Conservation (phyloP, 2,888 invertebrate species). For the Ophioninae sp. region DNA sequence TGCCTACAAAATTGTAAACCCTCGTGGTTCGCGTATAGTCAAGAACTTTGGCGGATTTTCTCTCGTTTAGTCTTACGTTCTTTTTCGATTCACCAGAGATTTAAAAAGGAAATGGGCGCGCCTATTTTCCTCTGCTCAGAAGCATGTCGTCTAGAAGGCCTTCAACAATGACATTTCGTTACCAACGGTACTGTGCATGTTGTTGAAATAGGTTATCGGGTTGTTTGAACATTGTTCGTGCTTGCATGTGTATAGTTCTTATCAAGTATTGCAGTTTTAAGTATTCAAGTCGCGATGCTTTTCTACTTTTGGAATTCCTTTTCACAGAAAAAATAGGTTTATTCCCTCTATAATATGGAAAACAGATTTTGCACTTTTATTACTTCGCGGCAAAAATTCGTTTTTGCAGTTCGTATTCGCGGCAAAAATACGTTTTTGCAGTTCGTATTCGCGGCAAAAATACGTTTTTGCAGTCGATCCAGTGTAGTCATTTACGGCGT, state of each 20-base stretch:
- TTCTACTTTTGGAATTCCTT: not conserved
- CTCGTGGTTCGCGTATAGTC: not conserved
- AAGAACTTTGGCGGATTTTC: not conserved
- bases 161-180: too few species aligned
- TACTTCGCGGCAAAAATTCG: too few species aligned
- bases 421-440: too few species aligned
- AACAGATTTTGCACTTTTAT: not conserved
- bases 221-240: too few species aligned
- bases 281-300: too few species aligned
- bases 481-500: not conserved
- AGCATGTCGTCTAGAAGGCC: not conserved
- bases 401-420: too few species aligned
- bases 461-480: not conserved
- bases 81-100: not conserved
- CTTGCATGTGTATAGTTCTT: too few species aligned
- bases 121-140: not conserved
- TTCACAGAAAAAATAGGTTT: not conserved
- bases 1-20: conserved; percentile 22
- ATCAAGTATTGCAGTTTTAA: too few species aligned
- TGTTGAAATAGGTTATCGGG: too few species aligned
- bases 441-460: not conserved
- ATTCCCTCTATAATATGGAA: not conserved
- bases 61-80: not conserved
- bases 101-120: not conserved
- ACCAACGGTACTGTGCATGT: too few species aligned